Evolutionary conservation across 2,888 invertebrate genomes (phyloP), one percentile per base, ranked within the genome.

Genomic region (Melanchra persicariae): DNA sequence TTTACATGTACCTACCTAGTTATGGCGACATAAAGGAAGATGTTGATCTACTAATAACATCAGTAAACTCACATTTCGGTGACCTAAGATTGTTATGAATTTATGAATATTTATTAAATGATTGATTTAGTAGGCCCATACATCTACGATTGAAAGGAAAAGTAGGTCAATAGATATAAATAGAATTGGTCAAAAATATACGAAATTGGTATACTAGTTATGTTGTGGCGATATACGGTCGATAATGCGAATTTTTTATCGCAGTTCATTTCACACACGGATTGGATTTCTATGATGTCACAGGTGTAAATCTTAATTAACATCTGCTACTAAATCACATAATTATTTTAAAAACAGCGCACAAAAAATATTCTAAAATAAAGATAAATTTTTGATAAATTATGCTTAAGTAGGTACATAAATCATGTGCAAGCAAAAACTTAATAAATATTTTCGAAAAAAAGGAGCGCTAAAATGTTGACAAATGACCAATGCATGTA

Each of bases 81-180:
- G 68, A 43, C 47, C 26, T 47, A 67, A 76, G 15, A 43, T 45
- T 19, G 37, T 52, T 37, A 40, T 64, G 34, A 62, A 51, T 64
- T 45, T 47, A 22, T 71, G 22, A 66, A 65, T 76, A 61, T 19
- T 59, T 15, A 66, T 59, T 24, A 6, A 62, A 17, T 30, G 5
- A 34, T 26, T 49, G 26, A 37, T 4, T 47, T 12, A 22, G 30
- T 51, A 40, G 17, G 22, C 17, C 5, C 22, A 40, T 15, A 45
- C n/a, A 15, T 45, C 0, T 19, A n/a, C 2, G 58, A 52, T n/a
- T 45, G 40, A 8, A 61, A 61, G 61, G 9, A 51, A 76, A 66
- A 73, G 54, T 51, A 40, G 58, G 26, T 7, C 17, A 54, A n/a
- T 1, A 43, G 0, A 34, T 22, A 47, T 17, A 52, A 45, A 64